Conservation (phyloP, 2,113 vertebrate species). For the Megaceryle maxima region DNA sequence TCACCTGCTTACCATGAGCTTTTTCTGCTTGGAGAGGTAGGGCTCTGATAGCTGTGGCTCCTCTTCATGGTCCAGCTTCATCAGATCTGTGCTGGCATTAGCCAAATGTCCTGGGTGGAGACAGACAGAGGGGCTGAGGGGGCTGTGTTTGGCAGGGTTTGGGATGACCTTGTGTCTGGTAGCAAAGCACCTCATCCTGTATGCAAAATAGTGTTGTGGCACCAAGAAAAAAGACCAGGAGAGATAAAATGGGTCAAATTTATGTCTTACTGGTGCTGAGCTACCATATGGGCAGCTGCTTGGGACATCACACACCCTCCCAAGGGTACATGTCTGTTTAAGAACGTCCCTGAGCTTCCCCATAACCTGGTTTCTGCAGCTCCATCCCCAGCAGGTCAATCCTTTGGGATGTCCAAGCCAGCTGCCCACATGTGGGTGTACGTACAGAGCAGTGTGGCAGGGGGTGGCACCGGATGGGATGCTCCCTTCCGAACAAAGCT, state of each 20-base stretch:
- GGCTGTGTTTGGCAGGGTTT: neutral
- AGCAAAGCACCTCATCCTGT: neutral
- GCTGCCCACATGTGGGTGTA: neutral
- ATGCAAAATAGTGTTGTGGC: neutral
- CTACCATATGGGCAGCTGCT: neutral
- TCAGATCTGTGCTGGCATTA: slow-evolving; percentile 91
- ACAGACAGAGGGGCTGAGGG: neutral
- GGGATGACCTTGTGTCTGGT: neutral
- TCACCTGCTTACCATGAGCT: slow-evolving; percentile 89
- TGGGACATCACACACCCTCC: rapidly evolving
- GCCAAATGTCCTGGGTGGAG: slow-evolving; percentile 88
- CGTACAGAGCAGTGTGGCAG: neutral
- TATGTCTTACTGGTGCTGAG: neutral
- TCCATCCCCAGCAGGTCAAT: neutral
- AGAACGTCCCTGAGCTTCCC: neutral
- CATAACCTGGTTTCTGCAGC: neutral
- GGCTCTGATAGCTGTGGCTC: slow-evolving; percentile 96
- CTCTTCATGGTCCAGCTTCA: slow-evolving; percentile 96
- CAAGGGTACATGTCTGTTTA: neutral
- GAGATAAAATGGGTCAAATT: neutral
- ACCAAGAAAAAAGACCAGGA: neutral
- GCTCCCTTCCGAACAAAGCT: neutral
- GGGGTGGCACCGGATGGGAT: neutral
- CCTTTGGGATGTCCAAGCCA: neutral
- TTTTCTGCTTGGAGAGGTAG: slow-evolving; percentile 99